These are phyloP conservation scores for Pollachius pollachius DNA, from an alignment of 2,113 vertebrate species.

Conservation along the genomic window DNA sequence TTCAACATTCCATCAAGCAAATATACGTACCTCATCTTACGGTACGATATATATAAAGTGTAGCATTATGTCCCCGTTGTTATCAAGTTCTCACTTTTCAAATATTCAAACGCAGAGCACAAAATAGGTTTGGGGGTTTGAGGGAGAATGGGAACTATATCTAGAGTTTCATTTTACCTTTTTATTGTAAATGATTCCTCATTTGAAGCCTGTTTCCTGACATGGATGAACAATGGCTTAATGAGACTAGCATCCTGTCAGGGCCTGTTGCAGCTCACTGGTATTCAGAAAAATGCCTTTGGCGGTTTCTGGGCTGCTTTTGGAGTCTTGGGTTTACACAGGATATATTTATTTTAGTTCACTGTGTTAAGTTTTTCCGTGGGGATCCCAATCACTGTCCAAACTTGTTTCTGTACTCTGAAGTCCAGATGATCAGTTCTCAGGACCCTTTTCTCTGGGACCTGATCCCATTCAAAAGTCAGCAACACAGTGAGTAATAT, in stretches of 20 bases:
- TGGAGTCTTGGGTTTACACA: slow-evolving; percentile 9
- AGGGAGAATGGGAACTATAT: too few species aligned
- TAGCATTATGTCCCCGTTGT: too few species aligned
- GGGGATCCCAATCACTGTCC: slow-evolving; percentile 7
- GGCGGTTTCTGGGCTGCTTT: slow-evolving; percentile 22
- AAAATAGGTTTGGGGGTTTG: too few species aligned
- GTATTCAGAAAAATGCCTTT: slow-evolving; percentile 37
- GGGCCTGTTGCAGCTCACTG: slow-evolving; percentile 36
- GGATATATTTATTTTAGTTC: slow-evolving; percentile 10
- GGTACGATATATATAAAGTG: too few species aligned
- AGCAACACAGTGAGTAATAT: too few species aligned
- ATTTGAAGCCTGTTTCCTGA: neutral
- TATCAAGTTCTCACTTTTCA: too few species aligned
- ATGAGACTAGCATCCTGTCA: slow-evolving; percentile 25
- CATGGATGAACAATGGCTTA: neutral
- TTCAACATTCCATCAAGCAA: too few species aligned
- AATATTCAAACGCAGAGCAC: too few species aligned
- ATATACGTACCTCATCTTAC: too few species aligned
- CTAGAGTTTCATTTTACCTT: too few species aligned
- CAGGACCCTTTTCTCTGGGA: neutral
- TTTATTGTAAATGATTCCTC: slow-evolving; percentile 1
- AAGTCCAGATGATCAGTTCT: slow-evolving; percentile 8
- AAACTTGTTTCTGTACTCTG: slow-evolving; percentile 13
- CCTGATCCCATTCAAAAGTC: neutral
- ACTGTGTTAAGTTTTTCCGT: slow-evolving; percentile 23